Conservation (phyloP, 2,888 invertebrate species). For the Blastobasis adustella region DNA sequence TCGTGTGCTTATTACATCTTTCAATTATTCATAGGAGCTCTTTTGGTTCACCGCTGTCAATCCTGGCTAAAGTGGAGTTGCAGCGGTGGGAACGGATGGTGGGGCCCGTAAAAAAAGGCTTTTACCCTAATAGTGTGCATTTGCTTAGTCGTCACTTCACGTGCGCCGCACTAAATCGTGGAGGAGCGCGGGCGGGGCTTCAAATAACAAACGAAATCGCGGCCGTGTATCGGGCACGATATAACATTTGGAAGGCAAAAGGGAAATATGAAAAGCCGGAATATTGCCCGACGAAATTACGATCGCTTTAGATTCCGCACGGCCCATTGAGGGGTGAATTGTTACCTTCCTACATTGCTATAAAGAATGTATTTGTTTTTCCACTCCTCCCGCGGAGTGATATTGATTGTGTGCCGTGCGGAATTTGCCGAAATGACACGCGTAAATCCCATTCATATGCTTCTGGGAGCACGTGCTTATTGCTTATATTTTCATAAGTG, state of each 20-base stretch:
- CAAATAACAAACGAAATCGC: conserved; percentile 70
- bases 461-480: conserved; percentile 15
- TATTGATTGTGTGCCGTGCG: conserved; percentile 39
- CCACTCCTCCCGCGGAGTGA: conserved; percentile 32
- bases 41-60: too few relatives aligned
- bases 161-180: conserved; percentile 61
- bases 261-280: conserved; percentile 70
- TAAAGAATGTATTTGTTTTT: conserved; percentile 69
- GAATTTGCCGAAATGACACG: conserved; percentile 23
- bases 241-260: conserved; percentile 63
- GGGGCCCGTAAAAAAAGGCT: too few relatives aligned
- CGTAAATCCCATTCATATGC: conserved; percentile 18
- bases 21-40: too few relatives aligned
- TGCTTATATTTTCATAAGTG: not conserved
- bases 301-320: conserved; percentile 68
- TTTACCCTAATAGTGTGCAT: too few relatives aligned
- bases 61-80: too few relatives aligned
- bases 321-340: conserved; percentile 68
- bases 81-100: too few relatives aligned
- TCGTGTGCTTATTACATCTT: too few relatives aligned
- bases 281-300: conserved; percentile 72
- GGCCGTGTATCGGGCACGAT: conserved; percentile 60
- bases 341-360: conserved; percentile 66
- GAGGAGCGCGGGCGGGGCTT: conserved; percentile 55
- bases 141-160: conserved; percentile 29